phyloP scores from a whole-genome alignment of 2,888 invertebrate genomes.

The Choristoneura rosaceana region DNA sequence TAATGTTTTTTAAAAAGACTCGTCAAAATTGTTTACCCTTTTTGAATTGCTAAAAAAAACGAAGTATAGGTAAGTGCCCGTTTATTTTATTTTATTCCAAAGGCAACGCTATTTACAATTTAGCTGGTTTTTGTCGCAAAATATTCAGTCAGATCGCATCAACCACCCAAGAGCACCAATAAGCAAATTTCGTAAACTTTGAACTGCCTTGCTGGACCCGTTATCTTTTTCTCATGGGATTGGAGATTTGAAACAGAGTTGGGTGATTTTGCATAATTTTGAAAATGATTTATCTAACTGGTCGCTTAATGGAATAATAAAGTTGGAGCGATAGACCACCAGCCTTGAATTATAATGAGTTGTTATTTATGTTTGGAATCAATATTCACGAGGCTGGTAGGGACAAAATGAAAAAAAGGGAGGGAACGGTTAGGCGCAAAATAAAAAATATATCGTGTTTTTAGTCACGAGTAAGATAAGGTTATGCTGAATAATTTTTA shows the following conservation, averaged over 20 bases:
- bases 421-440: background rate
- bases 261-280: constrained; percentile 71
- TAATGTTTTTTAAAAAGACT: no score
- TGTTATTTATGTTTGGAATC: constrained; percentile 40
- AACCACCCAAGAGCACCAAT: constrained; percentile 10
- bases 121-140: background rate
- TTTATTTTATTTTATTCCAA: background rate
- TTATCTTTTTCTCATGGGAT: constrained; percentile 71
- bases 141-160: constrained; percentile 1
- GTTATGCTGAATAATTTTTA: background rate
- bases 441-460: background rate
- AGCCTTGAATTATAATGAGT: constrained; percentile 38
- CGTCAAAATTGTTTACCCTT: no score
- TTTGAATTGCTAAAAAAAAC: no score
- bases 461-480: background rate
- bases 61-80: no score
- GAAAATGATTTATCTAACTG: constrained; percentile 60
- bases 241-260: constrained; percentile 69
- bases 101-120: background rate
- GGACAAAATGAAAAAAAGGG: constrained; percentile 14
- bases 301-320: constrained; percentile 63
- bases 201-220: constrained; percentile 47
- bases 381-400: constrained; percentile 32
- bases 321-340: constrained; percentile 50
- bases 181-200: constrained; percentile 28